phyloP scores from a whole-genome alignment of 1,140 invertebrate genomes.

The Anoplophora glabripennis region DNA sequence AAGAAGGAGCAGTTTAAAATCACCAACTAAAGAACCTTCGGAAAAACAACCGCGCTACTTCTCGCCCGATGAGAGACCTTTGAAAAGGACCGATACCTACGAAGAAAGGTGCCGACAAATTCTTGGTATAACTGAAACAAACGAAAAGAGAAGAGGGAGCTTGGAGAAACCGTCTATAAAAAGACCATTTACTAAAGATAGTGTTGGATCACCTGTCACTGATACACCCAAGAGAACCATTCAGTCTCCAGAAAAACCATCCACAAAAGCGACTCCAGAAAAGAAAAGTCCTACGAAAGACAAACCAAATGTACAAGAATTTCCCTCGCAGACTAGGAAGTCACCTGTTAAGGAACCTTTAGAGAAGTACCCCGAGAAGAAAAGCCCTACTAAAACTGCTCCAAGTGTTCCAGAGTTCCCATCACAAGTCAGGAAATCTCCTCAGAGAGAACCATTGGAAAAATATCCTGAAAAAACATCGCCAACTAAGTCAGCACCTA shows the following conservation, averaged over 20 bases:
- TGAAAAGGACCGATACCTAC: conserved; percentile 63
- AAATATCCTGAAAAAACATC: conserved; percentile 10
- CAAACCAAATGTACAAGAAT: conserved; percentile 26
- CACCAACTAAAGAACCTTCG: conserved; percentile 20
- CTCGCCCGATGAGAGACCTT: conserved; percentile 39
- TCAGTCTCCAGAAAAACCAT: conserved; percentile 5
- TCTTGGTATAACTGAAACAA: conserved; percentile 56
- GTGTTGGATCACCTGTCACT: conserved; percentile 5
- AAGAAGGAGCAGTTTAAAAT: conserved; percentile 21
- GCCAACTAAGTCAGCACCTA: conserved; percentile 18
- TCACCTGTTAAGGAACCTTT: conserved; percentile 32
- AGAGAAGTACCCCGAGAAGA: conserved; percentile 28
- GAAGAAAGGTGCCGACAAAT: conserved; percentile 67
- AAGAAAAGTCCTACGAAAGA: conserved; percentile 22
- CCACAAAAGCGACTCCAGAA: not conserved
- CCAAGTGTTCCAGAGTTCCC: conserved; percentile 21
- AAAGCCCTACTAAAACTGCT: conserved; percentile 12
- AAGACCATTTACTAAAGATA: conserved; percentile 22
- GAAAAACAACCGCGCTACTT: conserved; percentile 12
- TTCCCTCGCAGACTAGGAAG: conserved; percentile 32
- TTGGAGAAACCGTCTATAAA: conserved; percentile 27
- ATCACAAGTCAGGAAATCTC: conserved; percentile 30
- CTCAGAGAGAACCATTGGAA: too few relatives aligned
- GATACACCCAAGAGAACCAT: not conserved
- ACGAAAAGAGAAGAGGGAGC: conserved; percentile 30